Base-by-base conservation (phyloP, 2,797 vertebrate genomes). In the Tinamus major region DNA sequence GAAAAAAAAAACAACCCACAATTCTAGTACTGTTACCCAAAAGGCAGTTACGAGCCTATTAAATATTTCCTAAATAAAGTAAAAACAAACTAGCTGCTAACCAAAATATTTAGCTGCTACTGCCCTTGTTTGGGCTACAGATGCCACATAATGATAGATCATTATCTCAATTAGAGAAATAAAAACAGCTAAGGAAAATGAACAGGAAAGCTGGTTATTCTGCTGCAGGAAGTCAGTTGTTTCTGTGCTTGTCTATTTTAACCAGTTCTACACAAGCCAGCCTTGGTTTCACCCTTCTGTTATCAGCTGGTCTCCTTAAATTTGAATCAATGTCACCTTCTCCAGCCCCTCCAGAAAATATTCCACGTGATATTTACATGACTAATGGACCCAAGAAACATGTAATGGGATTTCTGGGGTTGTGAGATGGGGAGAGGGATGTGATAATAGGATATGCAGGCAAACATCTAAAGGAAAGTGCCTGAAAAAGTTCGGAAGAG, bases 281-380 rank as follows among this genome's bases (percentile, higher is more conserved):
- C 13, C 56, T 56, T 29, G 48, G 70, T 26, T 68, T 75, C 83
- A 74, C 11, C 42, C 77, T 62, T 49, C 29, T 19, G 2, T 68
- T 20, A 0, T 1, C 62, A 56, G 33, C 17, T 79, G 69, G 5
- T 55, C 24, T 84, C 44, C 21, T 55, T 53, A 26, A 19, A 41
- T 37, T 6, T 21, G 20, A 84, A 41, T 9, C 31, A 2, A 0
- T 8, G n/a, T 4, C 39, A 33, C 31, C 48, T 63, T 4, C 2
- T 1, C 20, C 69, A 79, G 76, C 79, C 61, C 37, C 53, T 79
- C 31, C 31, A 35, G 31, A 64, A 51, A 27, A 42, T 0, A 31
- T 1, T 76, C 42, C 3, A 0, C 0, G 18, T 17, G 44, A 3
- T 10, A n/a, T 3, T 24, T 12, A 62, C 27, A 21, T 3, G 21